These are phyloP conservation scores for Nomada goodeniana DNA, from an alignment of 2,888 invertebrate genomes.

Conservation along the genomic window DNA sequence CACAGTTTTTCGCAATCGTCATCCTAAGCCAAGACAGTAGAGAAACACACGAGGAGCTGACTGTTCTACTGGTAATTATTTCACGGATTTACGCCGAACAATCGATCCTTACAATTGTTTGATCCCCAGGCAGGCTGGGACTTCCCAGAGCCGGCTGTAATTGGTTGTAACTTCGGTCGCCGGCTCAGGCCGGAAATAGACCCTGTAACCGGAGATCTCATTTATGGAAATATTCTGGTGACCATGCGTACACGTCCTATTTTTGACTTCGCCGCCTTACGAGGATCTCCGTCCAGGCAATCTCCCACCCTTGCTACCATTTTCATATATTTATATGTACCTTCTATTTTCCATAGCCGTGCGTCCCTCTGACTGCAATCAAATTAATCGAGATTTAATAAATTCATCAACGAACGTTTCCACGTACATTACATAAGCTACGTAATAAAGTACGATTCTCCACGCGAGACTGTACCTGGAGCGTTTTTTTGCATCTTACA, in stretches of 20 bases:
- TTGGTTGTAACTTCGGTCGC: conserved; percentile 45
- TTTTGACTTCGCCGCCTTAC: conserved; percentile 70
- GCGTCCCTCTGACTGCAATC: conserved; percentile 41
- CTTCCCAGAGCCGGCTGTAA: conserved; percentile 25
- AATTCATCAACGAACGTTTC: conserved; percentile 6
- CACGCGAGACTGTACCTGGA: neutral
- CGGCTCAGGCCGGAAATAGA: conserved; percentile 76
- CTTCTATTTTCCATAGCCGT: conserved; percentile 16
- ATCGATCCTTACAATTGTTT: neutral
- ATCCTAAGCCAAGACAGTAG: too few species aligned
- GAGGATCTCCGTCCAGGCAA: conserved; percentile 36
- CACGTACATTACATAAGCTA: conserved; percentile 22
- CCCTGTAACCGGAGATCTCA: conserved; percentile 82
- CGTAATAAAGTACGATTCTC: neutral
- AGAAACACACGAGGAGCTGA: neutral
- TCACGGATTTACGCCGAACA: neutral
- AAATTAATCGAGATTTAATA: conserved; percentile 46
- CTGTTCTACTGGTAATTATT: neutral
- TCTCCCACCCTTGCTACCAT: conserved; percentile 24
- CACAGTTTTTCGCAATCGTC: neutral
- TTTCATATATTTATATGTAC: conserved; percentile 11
- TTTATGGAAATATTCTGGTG: conserved; percentile 80
- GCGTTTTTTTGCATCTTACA: neutral
- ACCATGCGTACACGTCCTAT: conserved; percentile 72
- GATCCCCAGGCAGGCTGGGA: neutral